Conservation (phyloP, 2,113 vertebrate genomes). For the Gopherus evgoodei region DNA sequence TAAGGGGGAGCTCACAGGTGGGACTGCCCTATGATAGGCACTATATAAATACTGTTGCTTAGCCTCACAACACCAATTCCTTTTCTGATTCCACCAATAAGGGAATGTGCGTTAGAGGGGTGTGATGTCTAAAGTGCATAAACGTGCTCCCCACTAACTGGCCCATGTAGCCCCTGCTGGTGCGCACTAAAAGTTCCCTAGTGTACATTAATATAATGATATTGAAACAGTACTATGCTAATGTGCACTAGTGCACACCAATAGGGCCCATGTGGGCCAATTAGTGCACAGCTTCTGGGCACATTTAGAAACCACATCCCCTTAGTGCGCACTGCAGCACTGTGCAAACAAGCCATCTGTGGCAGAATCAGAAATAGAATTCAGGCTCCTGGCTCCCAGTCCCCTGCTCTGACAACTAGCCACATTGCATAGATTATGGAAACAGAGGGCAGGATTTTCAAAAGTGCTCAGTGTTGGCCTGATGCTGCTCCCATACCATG, state of each 20-base stretch:
- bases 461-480: not conserved
- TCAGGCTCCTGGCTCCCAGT: not conserved
- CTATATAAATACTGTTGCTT: too few relatives aligned
- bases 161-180: too few relatives aligned
- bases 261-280: not conserved
- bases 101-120: too few relatives aligned
- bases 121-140: too few relatives aligned
- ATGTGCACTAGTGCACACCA: not conserved
- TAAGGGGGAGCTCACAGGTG: too few relatives aligned
- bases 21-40: too few relatives aligned
- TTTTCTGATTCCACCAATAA: too few relatives aligned
- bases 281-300: not conserved
- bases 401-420: not conserved
- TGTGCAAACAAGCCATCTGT: not conserved
- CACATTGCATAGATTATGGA: not conserved
- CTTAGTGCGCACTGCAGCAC: not conserved
- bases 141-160: too few relatives aligned
- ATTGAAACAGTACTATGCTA: too few relatives aligned
- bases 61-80: too few relatives aligned
- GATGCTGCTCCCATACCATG: fast-evolving
- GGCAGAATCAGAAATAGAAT: not conserved
- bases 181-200: too few relatives aligned
- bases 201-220: too few relatives aligned
- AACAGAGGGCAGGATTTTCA: not conserved
- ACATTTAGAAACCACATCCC: not conserved